phyloP scores from a whole-genome alignment of 1,140 invertebrate species.

The Paracyclopina nana region DNA sequence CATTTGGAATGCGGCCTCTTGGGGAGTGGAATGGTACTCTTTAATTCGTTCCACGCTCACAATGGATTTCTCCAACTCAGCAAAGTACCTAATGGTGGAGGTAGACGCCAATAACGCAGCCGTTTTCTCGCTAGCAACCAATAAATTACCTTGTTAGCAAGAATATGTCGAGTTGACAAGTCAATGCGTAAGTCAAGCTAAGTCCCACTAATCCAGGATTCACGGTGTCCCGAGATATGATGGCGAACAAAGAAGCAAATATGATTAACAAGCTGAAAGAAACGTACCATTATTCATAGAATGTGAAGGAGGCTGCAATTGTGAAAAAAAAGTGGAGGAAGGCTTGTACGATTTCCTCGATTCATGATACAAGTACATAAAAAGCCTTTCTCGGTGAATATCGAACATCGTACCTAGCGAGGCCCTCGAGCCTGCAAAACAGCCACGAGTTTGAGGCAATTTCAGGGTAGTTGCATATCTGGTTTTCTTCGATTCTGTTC shows the following conservation, averaged over 20 bases:
- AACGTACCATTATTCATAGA: no score
- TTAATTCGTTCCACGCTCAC: conserved; percentile 41
- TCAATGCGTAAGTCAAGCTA: conserved; percentile 34
- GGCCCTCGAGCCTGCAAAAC: conserved; percentile 37
- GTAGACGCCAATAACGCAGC: conserved; percentile 44
- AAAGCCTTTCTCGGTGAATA: no score
- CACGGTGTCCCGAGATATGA: conserved; percentile 26
- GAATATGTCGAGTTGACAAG: no score
- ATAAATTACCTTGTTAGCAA: conserved; percentile 17
- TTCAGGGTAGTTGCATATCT: conserved; percentile 29
- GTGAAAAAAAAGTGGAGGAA: no score
- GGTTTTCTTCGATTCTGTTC: conserved; percentile 32
- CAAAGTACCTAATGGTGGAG: conserved; percentile 40
- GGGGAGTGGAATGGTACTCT: conserved; percentile 33
- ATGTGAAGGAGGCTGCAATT: no score
- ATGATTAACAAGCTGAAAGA: conserved; percentile 28
- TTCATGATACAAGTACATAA: no score
- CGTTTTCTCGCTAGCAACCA: conserved; percentile 33
- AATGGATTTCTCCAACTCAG: conserved; percentile 42
- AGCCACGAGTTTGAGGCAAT: conserved; percentile 41
- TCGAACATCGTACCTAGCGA: no score
- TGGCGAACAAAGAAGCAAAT: conserved; percentile 31
- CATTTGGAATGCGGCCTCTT: conserved; percentile 46
- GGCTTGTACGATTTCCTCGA: no score
- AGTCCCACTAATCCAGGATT: conserved; percentile 33